Conservation (phyloP, 2,113 vertebrate genomes). For the Aramus guarauna region DNA sequence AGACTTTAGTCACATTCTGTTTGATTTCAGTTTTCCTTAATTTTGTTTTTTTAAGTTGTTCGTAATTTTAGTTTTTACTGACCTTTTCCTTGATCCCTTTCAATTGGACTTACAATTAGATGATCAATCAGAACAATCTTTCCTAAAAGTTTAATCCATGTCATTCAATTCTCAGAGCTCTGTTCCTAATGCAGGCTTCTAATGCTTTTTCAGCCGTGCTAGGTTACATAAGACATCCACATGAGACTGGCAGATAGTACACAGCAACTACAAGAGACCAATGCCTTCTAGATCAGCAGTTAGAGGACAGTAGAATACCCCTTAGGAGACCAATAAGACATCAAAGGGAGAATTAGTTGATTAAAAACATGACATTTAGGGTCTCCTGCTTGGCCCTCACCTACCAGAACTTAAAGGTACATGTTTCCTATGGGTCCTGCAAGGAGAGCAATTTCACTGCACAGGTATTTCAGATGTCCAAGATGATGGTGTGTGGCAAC, state of each 20-base stretch:
- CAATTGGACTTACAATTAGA: neutral
- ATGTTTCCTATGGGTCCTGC: neutral
- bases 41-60: neutral
- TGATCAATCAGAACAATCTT: neutral
- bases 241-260: neutral
- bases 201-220: neutral
- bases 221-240: neutral
- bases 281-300: neutral
- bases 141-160: neutral
- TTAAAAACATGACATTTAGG: neutral
- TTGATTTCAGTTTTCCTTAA: neutral
- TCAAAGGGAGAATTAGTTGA: neutral
- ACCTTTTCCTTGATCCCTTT: neutral
- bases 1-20: neutral
- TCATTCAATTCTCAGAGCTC: neutral
- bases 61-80: neutral
- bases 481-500: neutral
- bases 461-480: neutral
- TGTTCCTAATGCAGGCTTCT: neutral
- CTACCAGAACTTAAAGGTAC: neutral
- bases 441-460: neutral
- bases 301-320: neutral
- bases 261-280: neutral
- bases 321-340: neutral
- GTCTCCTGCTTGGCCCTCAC: neutral